Base-by-base conservation (phyloP, 2,113 vertebrate genomes). In the Diadophis punctatus region DNA sequence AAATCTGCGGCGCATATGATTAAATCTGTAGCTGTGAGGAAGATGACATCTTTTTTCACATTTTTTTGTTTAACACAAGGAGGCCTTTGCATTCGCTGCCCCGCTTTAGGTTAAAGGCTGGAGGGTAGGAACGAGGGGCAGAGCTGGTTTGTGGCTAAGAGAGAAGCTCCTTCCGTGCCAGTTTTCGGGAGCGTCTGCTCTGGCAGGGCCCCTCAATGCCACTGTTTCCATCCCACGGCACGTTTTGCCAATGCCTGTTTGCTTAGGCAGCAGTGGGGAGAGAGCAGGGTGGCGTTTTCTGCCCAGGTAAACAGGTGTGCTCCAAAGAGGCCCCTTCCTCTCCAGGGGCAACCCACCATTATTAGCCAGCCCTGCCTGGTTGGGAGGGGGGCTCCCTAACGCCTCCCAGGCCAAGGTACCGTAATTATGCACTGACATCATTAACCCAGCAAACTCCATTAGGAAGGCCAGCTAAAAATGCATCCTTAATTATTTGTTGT, bases 391-490 rank as follows among this genome's bases (percentile, higher is more conserved):
- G 97, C 97, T 97, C 98, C 98, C 98, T 98, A 98, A 98, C 97
- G 98, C 99, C 99, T 99, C 99, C 98, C 98, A 97, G 98, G 98
- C 98, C 98, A 98, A 98, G 98, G 99, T 99, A n/a, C n/a, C n/a
- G n/a, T n/a, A 99, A 99, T 99, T 99, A 99, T 98, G 98, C 98
- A 99, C 98, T 99, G 99, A 99, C 99, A 99, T 99, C 99, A 99
- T 99, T 99, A 99, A 99, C 99, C 99, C 99, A 99, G 99, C 98
- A 98, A 99, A 99, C 98, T 98, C 98, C 98, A 99, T 99, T 99
- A 99, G 99, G 99, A 98, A 98, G 98, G 98, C 98, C 98, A 98
- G 98, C 98, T 98, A 98, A 99, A 92, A 98, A 98, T 98, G 97
- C 98, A 96, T 98, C 98, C 98, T 99, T 99, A 99, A 99, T 99